A percentile compares a stretch with the other conserved stretches of the same genome.
Evolutionary conservation across 2,888 invertebrate species (phyloP).

Genomic region (Eupsilia transversa): DNA sequence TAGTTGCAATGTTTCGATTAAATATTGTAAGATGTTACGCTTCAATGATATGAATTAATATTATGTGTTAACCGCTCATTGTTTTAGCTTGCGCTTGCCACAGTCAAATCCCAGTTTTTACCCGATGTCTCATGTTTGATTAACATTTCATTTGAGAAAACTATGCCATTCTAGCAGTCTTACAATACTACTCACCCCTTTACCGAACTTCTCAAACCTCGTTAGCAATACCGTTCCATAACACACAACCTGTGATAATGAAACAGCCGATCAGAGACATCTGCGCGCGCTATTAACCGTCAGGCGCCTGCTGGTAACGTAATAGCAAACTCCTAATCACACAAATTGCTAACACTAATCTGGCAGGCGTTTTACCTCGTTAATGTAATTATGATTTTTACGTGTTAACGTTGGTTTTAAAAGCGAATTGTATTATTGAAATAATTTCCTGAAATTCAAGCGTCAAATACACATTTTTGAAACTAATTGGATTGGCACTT

Average conservation of each 20-base stretch:
- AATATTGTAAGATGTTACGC: too few species aligned
- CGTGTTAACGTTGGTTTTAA: constrained; percentile 2
- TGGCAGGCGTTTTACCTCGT: constrained; percentile 70
- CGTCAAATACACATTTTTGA: background rate
- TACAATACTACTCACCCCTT: constrained; percentile 20
- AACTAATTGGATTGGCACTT: constrained; percentile 11
- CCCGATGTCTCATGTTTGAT: too few species aligned
- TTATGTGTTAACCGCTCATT: too few species aligned
- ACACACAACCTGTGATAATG: constrained; percentile 69
- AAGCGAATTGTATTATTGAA: background rate
- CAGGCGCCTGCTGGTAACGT: constrained; percentile 73
- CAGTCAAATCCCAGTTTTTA: too few species aligned
- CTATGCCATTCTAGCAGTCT: background rate
- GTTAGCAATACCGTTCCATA: constrained; percentile 56
- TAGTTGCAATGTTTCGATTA: background rate
- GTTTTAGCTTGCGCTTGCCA: too few species aligned
- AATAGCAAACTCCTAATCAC: constrained; percentile 76
- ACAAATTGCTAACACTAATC: constrained; percentile 77
- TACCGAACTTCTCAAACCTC: constrained; percentile 39
- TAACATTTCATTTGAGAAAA: background rate
- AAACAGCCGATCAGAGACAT: constrained; percentile 71
- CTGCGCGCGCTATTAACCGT: constrained; percentile 70
- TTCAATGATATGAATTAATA: too few species aligned
- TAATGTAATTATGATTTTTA: constrained; percentile 63
- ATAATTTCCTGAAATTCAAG: background rate